A percentile compares a stretch with the other conserved stretches of the same genome.
Conservation (phyloP, 1,140 invertebrate species). For the Ceratina australensis region DNA sequence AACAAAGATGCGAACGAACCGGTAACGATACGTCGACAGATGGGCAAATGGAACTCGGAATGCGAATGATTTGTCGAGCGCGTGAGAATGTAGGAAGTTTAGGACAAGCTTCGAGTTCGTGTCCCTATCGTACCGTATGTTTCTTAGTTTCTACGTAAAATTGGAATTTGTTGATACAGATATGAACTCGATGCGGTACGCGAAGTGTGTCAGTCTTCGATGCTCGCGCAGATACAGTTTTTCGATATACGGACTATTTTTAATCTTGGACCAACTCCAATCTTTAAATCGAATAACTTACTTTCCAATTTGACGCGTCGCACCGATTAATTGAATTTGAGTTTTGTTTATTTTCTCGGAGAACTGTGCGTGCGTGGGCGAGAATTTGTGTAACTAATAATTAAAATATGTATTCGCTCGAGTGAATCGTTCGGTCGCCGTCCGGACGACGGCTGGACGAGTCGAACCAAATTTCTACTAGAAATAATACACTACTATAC, state of each 20-base stretch:
- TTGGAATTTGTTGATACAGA: neutral
- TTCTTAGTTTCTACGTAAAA: neutral
- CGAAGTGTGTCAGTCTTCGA: neutral
- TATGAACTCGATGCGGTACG: neutral
- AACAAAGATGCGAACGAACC: neutral
- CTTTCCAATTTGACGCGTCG: too few relatives aligned
- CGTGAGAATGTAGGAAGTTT: neutral
- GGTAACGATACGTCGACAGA: neutral
- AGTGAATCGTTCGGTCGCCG: constrained; percentile 64
- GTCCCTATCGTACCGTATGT: neutral
- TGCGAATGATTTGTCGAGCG: constrained; percentile 8
- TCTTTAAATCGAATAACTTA: too few relatives aligned
- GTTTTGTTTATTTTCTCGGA: neutral
- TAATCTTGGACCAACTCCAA: neutral
- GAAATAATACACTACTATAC: constrained; percentile 59
- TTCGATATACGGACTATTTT: neutral
- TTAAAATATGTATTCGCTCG: constrained; percentile 8
- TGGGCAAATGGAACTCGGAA: constrained; percentile 2
- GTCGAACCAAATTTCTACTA: constrained; percentile 72
- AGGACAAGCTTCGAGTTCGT: constrained; percentile 11
- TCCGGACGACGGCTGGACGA: constrained; percentile 48
- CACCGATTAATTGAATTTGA: neutral
- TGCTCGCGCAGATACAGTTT: constrained; percentile 13
- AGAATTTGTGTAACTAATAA: constrained; percentile 10
- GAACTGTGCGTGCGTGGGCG: neutral